These are phyloP conservation scores for Drosophila busckii DNA, from an alignment of 1,140 invertebrate genomes.

Conservation along the genomic window DNA sequence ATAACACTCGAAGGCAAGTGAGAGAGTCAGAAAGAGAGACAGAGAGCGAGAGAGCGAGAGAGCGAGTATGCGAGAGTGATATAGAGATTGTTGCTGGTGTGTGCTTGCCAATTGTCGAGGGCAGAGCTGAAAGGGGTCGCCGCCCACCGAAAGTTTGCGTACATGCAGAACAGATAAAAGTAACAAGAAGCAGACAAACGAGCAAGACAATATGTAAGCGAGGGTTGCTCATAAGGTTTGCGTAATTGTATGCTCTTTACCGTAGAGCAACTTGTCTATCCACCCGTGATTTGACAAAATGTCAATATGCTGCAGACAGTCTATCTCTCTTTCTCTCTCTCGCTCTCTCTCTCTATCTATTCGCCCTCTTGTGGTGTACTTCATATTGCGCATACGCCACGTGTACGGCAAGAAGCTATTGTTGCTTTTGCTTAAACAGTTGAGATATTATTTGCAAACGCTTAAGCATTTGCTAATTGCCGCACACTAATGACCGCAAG, in stretches of 20 bases:
- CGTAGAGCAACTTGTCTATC: slow-evolving; percentile 10
- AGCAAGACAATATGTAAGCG: slow-evolving; percentile 4
- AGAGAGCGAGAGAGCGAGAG: not conserved
- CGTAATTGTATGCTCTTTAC: not conserved
- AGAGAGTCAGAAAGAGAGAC: not conserved
- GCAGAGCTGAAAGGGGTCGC: not conserved
- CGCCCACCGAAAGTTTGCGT: slow-evolving; percentile 23
- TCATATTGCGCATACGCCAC: slow-evolving; percentile 65
- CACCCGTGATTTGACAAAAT: slow-evolving; percentile 42
- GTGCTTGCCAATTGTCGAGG: slow-evolving; percentile 21
- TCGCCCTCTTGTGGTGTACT: slow-evolving; percentile 4
- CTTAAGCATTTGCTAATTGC: slow-evolving; percentile 34
- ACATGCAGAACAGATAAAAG: slow-evolving; percentile 74
- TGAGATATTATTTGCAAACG: not conserved
- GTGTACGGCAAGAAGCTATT: slow-evolving; percentile 38
- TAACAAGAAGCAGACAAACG: slow-evolving; percentile 63
- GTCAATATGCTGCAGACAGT: slow-evolving; percentile 71
- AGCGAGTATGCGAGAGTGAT: not conserved
- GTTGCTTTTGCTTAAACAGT: slow-evolving; percentile 24
- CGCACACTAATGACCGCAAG: slow-evolving; percentile 45
- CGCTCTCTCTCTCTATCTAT: slow-evolving; percentile 1
- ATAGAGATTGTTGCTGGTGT: slow-evolving; percentile 24
- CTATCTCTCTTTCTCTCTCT: slow-evolving; percentile 41
- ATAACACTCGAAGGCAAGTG: slow-evolving; percentile 15
- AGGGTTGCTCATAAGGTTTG: slow-evolving; percentile 13